phyloP scores from a whole-genome alignment of 1,140 invertebrate species.

The Ridgeia piscesae region DNA sequence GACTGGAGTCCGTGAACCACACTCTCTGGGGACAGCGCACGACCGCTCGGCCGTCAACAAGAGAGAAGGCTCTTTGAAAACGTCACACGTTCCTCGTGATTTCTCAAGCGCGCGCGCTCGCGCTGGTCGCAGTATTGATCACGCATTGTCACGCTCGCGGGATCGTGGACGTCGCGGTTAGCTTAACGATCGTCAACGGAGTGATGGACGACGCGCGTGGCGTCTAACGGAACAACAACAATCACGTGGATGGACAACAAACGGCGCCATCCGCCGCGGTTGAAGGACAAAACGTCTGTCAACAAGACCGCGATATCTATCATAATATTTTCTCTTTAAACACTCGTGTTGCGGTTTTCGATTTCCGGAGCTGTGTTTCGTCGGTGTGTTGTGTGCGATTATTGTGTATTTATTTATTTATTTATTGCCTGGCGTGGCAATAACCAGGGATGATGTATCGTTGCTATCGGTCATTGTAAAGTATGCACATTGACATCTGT shows the following conservation, averaged over 20 bases:
- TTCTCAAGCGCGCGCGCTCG: neutral
- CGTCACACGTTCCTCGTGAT: neutral
- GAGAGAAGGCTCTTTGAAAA: neutral
- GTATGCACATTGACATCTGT: neutral
- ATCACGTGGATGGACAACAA: neutral
- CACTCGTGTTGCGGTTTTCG: neutral
- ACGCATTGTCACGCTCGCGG: neutral
- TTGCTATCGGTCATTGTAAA: neutral
- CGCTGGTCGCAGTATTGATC: neutral
- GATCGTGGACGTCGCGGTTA: neutral
- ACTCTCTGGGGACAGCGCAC: neutral
- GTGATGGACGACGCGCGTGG: neutral
- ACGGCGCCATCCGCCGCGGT: neutral
- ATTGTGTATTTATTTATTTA: neutral
- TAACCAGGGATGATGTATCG: neutral
- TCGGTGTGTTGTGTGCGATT: neutral
- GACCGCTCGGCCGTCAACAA: neutral
- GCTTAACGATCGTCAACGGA: neutral
- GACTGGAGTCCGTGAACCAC: neutral
- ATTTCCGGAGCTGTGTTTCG: neutral
- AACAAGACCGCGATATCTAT: neutral
- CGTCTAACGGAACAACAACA: neutral
- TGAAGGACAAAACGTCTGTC: neutral
- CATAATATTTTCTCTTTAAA: neutral
- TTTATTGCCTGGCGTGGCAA: neutral